A percentile compares a stretch with the other conserved stretches of the same genome.
These are phyloP conservation scores for Bufo gargarizans DNA, from an alignment of 2,113 vertebrate genomes.

Conservation along the genomic window DNA sequence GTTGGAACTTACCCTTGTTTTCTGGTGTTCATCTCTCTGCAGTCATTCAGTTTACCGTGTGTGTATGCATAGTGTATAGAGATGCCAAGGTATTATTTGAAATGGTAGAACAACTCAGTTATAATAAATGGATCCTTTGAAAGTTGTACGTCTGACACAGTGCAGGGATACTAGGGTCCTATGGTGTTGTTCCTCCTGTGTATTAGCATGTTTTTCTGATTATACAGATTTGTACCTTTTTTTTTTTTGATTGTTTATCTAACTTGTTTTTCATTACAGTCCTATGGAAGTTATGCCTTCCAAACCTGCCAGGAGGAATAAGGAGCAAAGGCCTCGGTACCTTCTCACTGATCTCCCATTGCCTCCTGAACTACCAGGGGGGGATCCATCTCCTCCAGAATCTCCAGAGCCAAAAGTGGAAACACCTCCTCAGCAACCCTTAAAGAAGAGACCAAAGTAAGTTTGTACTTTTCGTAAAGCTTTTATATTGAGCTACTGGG, in stretches of 20 bases:
- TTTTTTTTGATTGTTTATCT: neutral
- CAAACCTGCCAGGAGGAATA: conserved; percentile 85
- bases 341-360: conserved; percentile 93
- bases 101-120: too few relatives aligned
- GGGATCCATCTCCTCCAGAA: conserved; percentile 88
- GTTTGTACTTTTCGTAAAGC: conserved; percentile 56
- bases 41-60: too few relatives aligned
- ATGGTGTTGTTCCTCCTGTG: neutral
- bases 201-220: neutral
- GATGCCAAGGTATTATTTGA: too few relatives aligned
- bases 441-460: conserved; percentile 99
- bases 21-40: neutral
- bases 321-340: conserved; percentile 86
- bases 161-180: too few relatives aligned
- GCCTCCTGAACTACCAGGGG: conserved; percentile 87
- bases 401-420: conserved; percentile 85
- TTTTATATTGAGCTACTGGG: too few relatives aligned
- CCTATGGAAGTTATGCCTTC: conserved; percentile 89
- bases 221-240: neutral
- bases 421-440: conserved; percentile 80
- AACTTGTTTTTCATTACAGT: conserved; percentile 69
- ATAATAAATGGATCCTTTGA: too few relatives aligned
- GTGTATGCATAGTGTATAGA: too few relatives aligned
- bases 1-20: neutral
- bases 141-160: too few relatives aligned